These are phyloP conservation scores for Triplophysa yarkandensis DNA, from an alignment of 2,797 vertebrate species.

Conservation along the genomic window DNA sequence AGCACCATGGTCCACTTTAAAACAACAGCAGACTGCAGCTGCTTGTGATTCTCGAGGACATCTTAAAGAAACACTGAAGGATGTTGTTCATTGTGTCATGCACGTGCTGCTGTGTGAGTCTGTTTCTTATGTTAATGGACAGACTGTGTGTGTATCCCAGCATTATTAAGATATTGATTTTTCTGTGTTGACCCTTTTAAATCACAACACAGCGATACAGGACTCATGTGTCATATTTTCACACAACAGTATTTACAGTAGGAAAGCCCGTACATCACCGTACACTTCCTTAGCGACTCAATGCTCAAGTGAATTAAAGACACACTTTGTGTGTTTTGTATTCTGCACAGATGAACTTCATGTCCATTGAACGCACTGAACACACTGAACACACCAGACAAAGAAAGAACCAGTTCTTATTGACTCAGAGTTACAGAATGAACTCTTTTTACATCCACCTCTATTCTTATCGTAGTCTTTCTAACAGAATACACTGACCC, in stretches of 20 bases:
- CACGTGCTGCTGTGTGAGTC: neutral
- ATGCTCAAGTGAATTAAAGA: slow-evolving; percentile 1
- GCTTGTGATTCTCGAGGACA: neutral
- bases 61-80: slow-evolving; percentile 34
- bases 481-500: neutral
- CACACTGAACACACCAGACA: slow-evolving; percentile 24
- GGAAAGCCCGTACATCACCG: too few species aligned
- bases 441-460: slow-evolving; percentile 1
- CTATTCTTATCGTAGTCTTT: neutral
- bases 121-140: slow-evolving; percentile 1
- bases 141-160: slow-evolving; percentile 20
- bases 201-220: neutral
- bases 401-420: slow-evolving; percentile 37
- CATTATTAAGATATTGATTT: slow-evolving; percentile 6
- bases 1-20: slow-evolving; percentile 80
- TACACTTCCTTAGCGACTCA: slow-evolving; percentile 1
- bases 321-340: slow-evolving; percentile 48
- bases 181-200: neutral
- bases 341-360: slow-evolving; percentile 55
- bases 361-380: slow-evolving; percentile 41
- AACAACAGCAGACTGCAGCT: slow-evolving; percentile 27
- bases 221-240: neutral
- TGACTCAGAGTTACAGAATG: neutral
- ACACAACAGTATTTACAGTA: neutral
- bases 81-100: neutral